phyloP scores from a whole-genome alignment of 2,113 vertebrate genomes.

The Scomber colias region DNA sequence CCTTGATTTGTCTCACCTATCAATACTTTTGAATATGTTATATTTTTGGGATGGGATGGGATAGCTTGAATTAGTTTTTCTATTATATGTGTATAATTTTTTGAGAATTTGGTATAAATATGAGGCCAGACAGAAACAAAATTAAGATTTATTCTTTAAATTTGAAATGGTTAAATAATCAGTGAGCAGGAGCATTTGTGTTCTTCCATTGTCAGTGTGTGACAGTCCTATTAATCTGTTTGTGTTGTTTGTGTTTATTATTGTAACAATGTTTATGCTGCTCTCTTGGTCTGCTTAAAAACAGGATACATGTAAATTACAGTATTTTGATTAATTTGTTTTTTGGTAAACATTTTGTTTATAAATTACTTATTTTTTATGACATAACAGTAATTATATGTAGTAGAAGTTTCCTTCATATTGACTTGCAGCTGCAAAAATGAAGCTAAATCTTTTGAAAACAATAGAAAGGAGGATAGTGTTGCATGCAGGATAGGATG shows the following conservation, averaged over 20 bases:
- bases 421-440: slow-evolving; percentile 9
- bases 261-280: too few species aligned
- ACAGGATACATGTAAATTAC: background rate
- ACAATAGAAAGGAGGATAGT: background rate
- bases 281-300: too few species aligned
- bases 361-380: slow-evolving; percentile 14
- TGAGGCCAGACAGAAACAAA: background rate
- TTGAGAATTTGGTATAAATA: background rate
- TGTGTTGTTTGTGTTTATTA: too few species aligned
- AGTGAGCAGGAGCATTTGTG: background rate
- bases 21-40: background rate
- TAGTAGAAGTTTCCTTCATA: background rate
- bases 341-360: background rate
- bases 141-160: background rate
- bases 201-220: too few species aligned
- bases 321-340: background rate
- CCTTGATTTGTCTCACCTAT: background rate
- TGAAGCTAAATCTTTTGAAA: background rate
- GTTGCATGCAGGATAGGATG: slow-evolving; percentile 7
- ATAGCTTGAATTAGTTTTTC: background rate
- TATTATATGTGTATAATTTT: background rate
- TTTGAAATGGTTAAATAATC: background rate
- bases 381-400: background rate
- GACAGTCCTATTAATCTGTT: too few species aligned
- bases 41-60: too few species aligned